Evolutionary conservation across 2,888 invertebrate species (phyloP).

Genomic region (Drosophila colorata): DNA sequence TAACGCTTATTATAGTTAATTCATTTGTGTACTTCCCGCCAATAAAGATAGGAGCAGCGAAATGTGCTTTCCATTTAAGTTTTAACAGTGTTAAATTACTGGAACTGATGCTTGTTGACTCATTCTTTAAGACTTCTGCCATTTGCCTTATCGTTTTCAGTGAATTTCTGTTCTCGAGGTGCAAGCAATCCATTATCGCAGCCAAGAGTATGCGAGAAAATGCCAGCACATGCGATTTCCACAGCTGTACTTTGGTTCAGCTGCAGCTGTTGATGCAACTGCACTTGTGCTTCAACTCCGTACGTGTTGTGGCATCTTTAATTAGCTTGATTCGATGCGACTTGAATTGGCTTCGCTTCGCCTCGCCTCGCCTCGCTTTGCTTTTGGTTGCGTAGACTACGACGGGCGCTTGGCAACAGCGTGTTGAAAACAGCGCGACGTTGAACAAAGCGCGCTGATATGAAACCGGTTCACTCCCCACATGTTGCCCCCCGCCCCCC

Average conservation of each 20-base stretch:
- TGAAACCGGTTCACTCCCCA: constrained; percentile 59
- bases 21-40: constrained; percentile 1
- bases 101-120: constrained; percentile 32
- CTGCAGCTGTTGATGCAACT: constrained; percentile 40
- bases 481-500: not conserved
- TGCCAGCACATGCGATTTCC: constrained; percentile 38
- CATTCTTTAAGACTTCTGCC: constrained; percentile 18
- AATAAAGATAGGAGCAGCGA: not conserved
- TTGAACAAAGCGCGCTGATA: constrained; percentile 47
- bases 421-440: constrained; percentile 28
- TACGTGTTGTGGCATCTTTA: constrained; percentile 37
- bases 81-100: not conserved
- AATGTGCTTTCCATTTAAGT: constrained; percentile 13
- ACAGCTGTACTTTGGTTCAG: constrained; percentile 1
- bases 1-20: constrained; percentile 6
- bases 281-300: constrained; percentile 12
- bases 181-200: constrained; percentile 3
- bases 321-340: constrained; percentile 9
- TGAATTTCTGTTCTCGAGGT: not conserved
- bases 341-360: not conserved
- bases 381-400: constrained; percentile 29
- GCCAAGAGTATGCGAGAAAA: constrained; percentile 45
- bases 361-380: constrained; percentile 10
- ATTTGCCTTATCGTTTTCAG: constrained; percentile 56
- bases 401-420: constrained; percentile 57